Conservation (phyloP, 2,797 vertebrate species). For the Anguilla obscura region DNA sequence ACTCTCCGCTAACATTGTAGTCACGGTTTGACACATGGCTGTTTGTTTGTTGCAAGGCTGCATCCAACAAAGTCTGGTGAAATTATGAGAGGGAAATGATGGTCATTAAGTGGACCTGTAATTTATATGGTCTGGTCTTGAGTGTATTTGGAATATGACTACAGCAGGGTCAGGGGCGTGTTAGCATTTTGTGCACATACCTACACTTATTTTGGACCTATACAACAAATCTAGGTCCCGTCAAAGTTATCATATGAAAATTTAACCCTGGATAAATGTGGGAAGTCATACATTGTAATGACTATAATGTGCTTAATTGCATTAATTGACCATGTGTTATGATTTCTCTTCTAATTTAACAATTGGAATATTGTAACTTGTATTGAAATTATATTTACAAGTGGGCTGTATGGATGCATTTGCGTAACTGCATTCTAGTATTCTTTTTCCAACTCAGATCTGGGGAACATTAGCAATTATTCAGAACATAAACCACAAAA, state of each 20-base stretch:
- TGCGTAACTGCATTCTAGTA: not conserved
- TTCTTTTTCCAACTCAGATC: not conserved
- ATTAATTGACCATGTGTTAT: not conserved
- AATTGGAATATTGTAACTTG: constrained; percentile 16
- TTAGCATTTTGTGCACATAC: not conserved
- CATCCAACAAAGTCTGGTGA: not conserved
- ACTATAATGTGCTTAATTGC: not conserved
- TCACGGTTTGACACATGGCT: constrained; percentile 2
- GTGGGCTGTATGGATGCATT: not conserved
- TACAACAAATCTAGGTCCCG: not conserved
- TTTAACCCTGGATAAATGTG: constrained; percentile 13
- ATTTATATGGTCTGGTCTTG: not conserved
- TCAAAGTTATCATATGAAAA: constrained; percentile 9
- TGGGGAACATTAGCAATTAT: not conserved
- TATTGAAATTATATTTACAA: not conserved
- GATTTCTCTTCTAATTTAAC: not conserved
- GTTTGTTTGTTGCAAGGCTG: not conserved
- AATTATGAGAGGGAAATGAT: not conserved
- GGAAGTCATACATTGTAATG: not conserved
- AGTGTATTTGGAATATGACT: not conserved
- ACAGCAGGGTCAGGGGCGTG: not conserved
- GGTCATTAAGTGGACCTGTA: not conserved
- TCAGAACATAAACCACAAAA: not conserved
- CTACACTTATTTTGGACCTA: not conserved
- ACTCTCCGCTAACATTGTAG: not conserved